Percentiles rank a stretch among this genome's conserved stretches.
Evolutionary conservation across 1,140 invertebrate genomes (phyloP).

Genomic region (Zaprionus capensis): DNA sequence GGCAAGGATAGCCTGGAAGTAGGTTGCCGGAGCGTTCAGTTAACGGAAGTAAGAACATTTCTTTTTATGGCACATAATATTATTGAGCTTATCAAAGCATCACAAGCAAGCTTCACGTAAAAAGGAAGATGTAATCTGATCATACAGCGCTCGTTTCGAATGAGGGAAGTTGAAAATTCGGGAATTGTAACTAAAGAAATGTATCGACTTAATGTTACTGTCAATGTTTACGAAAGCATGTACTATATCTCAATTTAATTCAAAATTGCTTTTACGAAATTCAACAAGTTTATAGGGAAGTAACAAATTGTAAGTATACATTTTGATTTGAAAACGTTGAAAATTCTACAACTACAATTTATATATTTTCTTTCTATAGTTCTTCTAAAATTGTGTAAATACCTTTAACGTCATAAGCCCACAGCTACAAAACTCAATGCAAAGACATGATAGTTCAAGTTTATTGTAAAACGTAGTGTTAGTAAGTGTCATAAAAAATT

Average conservation of each 20-base stretch:
- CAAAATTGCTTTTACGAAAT: too few relatives aligned
- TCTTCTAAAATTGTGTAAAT: too few relatives aligned
- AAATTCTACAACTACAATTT: background rate
- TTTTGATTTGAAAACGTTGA: background rate
- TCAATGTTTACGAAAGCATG: too few relatives aligned
- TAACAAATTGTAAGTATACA: background rate
- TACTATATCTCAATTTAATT: background rate
- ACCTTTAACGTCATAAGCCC: too few relatives aligned
- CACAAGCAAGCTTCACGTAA: background rate
- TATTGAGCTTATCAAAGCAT: constrained; percentile 37
- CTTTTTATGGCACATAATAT: constrained; percentile 33
- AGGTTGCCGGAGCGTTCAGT: constrained; percentile 12
- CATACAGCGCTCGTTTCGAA: background rate
- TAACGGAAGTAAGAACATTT: constrained; percentile 26
- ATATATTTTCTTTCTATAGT: background rate
- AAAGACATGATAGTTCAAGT: constrained; percentile 17
- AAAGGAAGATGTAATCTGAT: constrained; percentile 13
- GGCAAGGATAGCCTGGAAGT: constrained; percentile 5
- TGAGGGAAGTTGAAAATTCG: background rate
- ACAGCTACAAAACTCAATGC: background rate
- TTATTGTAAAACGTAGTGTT: constrained; percentile 39
- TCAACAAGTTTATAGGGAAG: too few relatives aligned
- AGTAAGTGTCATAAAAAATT: constrained; percentile 36
- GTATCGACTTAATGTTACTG: too few relatives aligned
- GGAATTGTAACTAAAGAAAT: background rate